Evolutionary conservation across 2,888 invertebrate genomes (phyloP), one percentile per base, ranked within the genome.

Genomic region (Drosophila infuscata): DNA sequence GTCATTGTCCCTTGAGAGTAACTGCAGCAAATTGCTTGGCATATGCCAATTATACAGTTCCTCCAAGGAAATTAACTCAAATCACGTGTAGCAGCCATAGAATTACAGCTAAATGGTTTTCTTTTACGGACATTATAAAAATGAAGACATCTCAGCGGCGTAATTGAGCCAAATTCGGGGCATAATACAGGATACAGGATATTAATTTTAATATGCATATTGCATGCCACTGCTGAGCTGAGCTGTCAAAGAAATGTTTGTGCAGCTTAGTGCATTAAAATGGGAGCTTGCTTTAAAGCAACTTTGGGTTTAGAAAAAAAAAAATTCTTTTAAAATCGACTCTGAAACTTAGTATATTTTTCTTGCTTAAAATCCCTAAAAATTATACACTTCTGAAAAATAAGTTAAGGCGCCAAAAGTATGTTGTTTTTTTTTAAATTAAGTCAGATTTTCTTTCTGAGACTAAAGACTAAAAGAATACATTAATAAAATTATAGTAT

Each of bases 1-100:
- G 83, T 76, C 78, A 76, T 88, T 86, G 83, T 86, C 80, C 82
- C 71, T 67, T 32, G n/a, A 49, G 33, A 64, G 67, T 49, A 81
- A 85, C 74, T 84, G 82, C 84, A 78, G 78, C 80, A 71, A 87
- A 87, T 84, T 74, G 84, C 62, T 54, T 41, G 64, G 68, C 76
- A 80, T 78, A 62, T 64, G 76, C 73, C 79, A 89, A 89, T 88
- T 89, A 85, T 71, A 74, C 89, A 85, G 80, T 71, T 76, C 70
- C 79, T 84, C 61, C 70, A 82, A 80, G 82, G 73, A 84, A 84
- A 84, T 80, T 73, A 71, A 52, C 60, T 70, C 46, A 74, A 87
- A 84, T 87, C 87, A 83, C 77, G 36, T 60, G 48, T 7, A 56
- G n/a, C 15, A 29, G 33, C 36, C 15, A 11, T 17, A 48, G 6